Evolutionary conservation across 1,140 invertebrate genomes (phyloP).

Genomic region (Lordiphosa stackelbergi): DNA sequence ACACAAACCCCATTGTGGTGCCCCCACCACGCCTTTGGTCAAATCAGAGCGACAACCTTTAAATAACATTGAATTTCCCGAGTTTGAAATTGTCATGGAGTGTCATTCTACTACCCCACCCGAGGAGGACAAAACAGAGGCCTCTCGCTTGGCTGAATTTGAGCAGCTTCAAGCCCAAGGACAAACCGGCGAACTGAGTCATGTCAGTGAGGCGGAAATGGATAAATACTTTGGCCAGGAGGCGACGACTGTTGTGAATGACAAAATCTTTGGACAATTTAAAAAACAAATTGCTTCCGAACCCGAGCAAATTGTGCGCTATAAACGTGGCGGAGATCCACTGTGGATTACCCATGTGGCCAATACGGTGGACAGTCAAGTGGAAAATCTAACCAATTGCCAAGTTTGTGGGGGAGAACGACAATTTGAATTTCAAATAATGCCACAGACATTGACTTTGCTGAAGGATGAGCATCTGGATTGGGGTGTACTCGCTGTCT

Average conservation of each 20-base stretch:
- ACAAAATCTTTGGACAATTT: slow-evolving; percentile 87
- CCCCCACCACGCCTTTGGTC: slow-evolving; percentile 9
- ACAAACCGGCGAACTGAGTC: slow-evolving; percentile 82
- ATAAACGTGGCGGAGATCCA: slow-evolving; percentile 86
- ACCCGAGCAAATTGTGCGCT: slow-evolving; percentile 89
- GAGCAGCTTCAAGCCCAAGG: slow-evolving; percentile 81
- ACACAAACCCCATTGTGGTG: slow-evolving; percentile 86
- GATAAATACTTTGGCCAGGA: slow-evolving; percentile 78
- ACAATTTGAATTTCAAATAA: slow-evolving; percentile 96
- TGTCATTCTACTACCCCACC: slow-evolving; percentile 77
- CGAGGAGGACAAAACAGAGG: slow-evolving; percentile 77
- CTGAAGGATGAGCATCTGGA: slow-evolving; percentile 88
- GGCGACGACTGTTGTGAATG: slow-evolving; percentile 80
- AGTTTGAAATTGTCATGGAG: slow-evolving; percentile 87
- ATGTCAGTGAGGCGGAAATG: slow-evolving; percentile 81
- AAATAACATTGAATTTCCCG: slow-evolving; percentile 80
- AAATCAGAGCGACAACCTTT: slow-evolving; percentile 2
- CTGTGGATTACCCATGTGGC: slow-evolving; percentile 89
- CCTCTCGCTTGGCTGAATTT: slow-evolving; percentile 80
- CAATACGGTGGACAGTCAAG: slow-evolving; percentile 54
- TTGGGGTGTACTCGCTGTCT: slow-evolving; percentile 92
- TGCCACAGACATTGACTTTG: slow-evolving; percentile 92
- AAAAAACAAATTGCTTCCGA: slow-evolving; percentile 80
- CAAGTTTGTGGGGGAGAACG: slow-evolving; percentile 84
- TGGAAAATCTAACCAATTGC: slow-evolving; percentile 85